Base-by-base conservation (phyloP, 1,140 invertebrate genomes). In the Zaprionus vittiger region DNA sequence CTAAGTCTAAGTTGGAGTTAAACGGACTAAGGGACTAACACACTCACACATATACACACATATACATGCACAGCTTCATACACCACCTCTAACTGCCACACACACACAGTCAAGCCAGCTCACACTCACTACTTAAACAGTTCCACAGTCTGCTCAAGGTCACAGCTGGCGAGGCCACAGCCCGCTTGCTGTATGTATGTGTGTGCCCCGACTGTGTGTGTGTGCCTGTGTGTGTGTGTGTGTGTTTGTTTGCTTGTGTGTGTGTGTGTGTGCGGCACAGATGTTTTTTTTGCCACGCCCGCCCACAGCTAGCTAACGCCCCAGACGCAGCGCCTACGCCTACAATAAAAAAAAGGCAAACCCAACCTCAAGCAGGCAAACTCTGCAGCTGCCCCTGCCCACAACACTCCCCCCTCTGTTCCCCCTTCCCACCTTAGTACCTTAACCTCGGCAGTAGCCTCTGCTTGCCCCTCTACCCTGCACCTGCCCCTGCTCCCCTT, bases 81-180 rank as follows among this genome's bases (percentile, higher is more conserved):
- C 49, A 28, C 38, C 49, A 7, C 38, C 44, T 44, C 9, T 59
- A 1, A 80, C 24, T 44, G 31, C 31, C 28, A 64, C n/a, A 62
- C 55, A 60, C 22, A 55, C 24, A 20, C 9, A 11, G 2, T 11
- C 34, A 62, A 59, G 12, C 14, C 1, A 7, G 0, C 2, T n/a
- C 38, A 41, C n/a, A 61, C 26, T 38, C 67, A 60, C 76, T 68
- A 28, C 77, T 74, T 73, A 15, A n/a, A 65, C 71, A 69, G 85
- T 76, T 75, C 79, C 79, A 73, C 75, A 82, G 79, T 66, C 62
- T 68, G 56, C 77, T 85, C 85, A 90, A 90, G 85, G 85, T 90
- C 85, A 90, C 68, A 62, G 79, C 79, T 78, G 80, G 69, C 84
- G 83, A n/a, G 24, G 54, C 54, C 47, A 24, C 47, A 52, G 47